Evolutionary conservation across 2,888 invertebrate species (phyloP).

Genomic region (Criorhina ranunculi): DNA sequence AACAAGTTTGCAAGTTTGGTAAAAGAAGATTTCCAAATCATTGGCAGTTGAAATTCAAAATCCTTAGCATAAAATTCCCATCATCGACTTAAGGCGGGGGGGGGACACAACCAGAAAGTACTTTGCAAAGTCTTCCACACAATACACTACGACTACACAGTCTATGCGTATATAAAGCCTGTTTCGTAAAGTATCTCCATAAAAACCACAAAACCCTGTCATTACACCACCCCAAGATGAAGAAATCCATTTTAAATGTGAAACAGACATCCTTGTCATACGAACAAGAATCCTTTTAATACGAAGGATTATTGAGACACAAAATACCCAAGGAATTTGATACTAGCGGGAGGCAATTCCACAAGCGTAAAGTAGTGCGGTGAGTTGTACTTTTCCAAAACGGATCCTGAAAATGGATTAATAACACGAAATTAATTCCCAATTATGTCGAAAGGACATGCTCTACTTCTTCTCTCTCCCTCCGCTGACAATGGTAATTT

Average conservation of each 20-base stretch:
- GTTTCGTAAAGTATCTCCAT: slow-evolving; percentile 30
- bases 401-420: slow-evolving; percentile 58
- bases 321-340: slow-evolving; percentile 40
- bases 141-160: too few species aligned
- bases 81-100: neutral
- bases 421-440: slow-evolving; percentile 52
- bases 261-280: slow-evolving; percentile 42
- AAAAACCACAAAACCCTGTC: slow-evolving; percentile 26
- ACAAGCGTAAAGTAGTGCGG: slow-evolving; percentile 25
- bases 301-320: slow-evolving; percentile 42
- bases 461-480: too few species aligned
- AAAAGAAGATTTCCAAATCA: neutral
- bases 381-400: slow-evolving; percentile 21
- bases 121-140: slow-evolving; percentile 17
- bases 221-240: neutral
- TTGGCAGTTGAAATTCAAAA: slow-evolving; percentile 16
- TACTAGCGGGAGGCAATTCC: slow-evolving; percentile 21
- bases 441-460: slow-evolving; percentile 45
- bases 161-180: neutral
- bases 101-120: slow-evolving; percentile 2
- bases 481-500: slow-evolving; percentile 46
- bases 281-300: slow-evolving; percentile 47
- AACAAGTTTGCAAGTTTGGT: neutral
- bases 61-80: neutral
- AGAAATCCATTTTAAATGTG: slow-evolving; percentile 32